phyloP scores from a whole-genome alignment of 2,113 vertebrate species.

The Dasypus novemcinctus region DNA sequence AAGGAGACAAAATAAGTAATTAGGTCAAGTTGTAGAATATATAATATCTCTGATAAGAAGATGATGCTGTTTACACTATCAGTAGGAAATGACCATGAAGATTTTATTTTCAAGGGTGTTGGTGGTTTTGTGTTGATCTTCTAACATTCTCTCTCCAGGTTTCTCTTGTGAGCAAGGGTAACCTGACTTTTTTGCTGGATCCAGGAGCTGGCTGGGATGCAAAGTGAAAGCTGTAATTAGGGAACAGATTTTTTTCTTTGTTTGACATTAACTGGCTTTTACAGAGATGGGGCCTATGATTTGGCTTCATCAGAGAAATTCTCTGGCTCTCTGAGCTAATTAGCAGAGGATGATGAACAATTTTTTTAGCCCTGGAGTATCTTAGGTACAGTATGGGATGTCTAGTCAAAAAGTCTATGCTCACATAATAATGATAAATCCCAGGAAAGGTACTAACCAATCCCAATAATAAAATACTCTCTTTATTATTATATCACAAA shows the following conservation, averaged over 20 bases:
- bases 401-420: background rate
- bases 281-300: background rate
- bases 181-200: background rate
- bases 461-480: slow-evolving; percentile 22
- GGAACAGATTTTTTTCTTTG: slow-evolving; percentile 22
- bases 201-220: background rate
- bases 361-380: slow-evolving; percentile 40
- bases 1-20: slow-evolving; percentile 44
- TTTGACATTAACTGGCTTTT: slow-evolving; percentile 35
- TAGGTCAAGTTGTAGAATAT: background rate
- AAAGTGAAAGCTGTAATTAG: background rate
- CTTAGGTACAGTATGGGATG: background rate
- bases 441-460: background rate
- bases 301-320: background rate
- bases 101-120: background rate
- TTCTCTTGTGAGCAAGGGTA: background rate
- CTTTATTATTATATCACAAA: slow-evolving; percentile 2
- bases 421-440: background rate
- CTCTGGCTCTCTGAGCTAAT: background rate
- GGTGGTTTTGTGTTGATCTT: slow-evolving; percentile 1
- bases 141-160: background rate
- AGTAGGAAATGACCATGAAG: background rate
- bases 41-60: background rate
- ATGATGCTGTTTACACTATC: background rate
- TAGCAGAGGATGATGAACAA: background rate